A percentile compares a stretch with the other conserved stretches of the same genome.
Evolutionary conservation across 2,797 vertebrate species (phyloP).

Genomic region (Kryptolebias ocellatus): DNA sequence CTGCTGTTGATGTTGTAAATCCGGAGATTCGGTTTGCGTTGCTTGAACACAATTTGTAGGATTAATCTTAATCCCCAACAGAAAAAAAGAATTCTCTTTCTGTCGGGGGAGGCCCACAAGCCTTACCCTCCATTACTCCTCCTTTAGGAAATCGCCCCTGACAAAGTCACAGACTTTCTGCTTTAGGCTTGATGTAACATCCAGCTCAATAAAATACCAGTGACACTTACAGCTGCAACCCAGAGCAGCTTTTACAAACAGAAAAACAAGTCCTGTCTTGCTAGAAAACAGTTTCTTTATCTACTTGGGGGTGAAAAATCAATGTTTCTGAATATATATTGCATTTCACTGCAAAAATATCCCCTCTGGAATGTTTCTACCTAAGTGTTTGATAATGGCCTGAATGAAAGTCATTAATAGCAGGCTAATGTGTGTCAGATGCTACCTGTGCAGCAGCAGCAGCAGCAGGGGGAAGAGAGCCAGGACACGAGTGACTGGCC

Average conservation of each 20-base stretch:
- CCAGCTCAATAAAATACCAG: not conserved
- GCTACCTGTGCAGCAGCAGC: conserved; percentile 77
- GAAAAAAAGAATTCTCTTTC: conserved; percentile 37
- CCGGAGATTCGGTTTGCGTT: conserved; percentile 33
- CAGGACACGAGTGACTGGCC: conserved; percentile 74
- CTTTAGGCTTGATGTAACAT: conserved; percentile 12
- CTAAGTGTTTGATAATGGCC: conserved; percentile 69
- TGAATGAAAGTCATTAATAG: conserved; percentile 77
- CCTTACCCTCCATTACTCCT: conserved; percentile 44
- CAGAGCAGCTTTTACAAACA: conserved; percentile 11
- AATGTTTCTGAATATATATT: conserved; percentile 36
- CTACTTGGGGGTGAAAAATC: conserved; percentile 29
- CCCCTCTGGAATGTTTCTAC: conserved; percentile 52
- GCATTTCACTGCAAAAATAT: conserved; percentile 49
- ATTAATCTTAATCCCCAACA: conserved; percentile 61
- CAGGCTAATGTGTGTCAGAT: conserved; percentile 80
- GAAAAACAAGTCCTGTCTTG: conserved; percentile 1
- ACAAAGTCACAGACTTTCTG: conserved; percentile 16
- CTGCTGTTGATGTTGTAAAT: conserved; percentile 37
- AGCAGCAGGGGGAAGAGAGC: conserved; percentile 63
- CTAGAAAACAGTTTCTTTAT: conserved; percentile 26
- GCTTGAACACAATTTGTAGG: conserved; percentile 57
- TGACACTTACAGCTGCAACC: not conserved
- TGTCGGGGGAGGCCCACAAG: conserved; percentile 50
- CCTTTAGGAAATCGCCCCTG: conserved; percentile 24